phyloP scores from a whole-genome alignment of 2,113 vertebrate genomes.

The Oryzias woworae region DNA sequence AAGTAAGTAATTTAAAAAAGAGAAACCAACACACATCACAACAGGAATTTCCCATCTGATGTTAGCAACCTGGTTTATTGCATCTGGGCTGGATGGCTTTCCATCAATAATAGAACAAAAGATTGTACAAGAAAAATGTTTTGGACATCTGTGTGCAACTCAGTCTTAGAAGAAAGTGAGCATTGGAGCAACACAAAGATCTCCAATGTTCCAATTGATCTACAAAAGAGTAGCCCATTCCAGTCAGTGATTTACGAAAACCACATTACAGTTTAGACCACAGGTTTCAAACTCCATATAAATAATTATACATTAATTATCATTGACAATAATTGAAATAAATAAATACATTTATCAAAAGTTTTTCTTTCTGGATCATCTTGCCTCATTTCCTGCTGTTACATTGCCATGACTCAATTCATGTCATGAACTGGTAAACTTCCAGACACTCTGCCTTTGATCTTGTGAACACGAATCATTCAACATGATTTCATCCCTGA shows the following conservation, averaged over 20 bases:
- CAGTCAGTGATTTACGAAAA: too few species aligned
- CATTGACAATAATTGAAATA: too few species aligned
- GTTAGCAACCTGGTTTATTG: not conserved
- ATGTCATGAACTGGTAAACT: too few species aligned
- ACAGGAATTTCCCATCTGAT: not conserved
- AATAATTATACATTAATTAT: too few species aligned
- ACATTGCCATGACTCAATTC: too few species aligned
- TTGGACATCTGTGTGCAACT: not conserved
- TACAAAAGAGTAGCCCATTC: not conserved
- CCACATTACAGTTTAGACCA: too few species aligned
- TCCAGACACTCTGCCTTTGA: not conserved
- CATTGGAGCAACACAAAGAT: not conserved
- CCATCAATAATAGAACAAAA: not conserved
- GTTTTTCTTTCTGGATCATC: too few species aligned
- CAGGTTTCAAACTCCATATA: too few species aligned
- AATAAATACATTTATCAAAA: too few species aligned
- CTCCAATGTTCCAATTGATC: not conserved
- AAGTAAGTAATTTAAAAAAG: not conserved
- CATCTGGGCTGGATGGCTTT: not conserved
- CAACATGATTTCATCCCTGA: too few species aligned
- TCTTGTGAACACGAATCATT: not conserved
- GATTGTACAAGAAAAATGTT: not conserved
- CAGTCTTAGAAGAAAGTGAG: not conserved
- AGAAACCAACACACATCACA: not conserved
- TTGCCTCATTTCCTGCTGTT: too few species aligned